These are phyloP conservation scores for Spea multiplicata DNA, from an alignment of 2,113 vertebrate genomes.

Conservation along the genomic window DNA sequence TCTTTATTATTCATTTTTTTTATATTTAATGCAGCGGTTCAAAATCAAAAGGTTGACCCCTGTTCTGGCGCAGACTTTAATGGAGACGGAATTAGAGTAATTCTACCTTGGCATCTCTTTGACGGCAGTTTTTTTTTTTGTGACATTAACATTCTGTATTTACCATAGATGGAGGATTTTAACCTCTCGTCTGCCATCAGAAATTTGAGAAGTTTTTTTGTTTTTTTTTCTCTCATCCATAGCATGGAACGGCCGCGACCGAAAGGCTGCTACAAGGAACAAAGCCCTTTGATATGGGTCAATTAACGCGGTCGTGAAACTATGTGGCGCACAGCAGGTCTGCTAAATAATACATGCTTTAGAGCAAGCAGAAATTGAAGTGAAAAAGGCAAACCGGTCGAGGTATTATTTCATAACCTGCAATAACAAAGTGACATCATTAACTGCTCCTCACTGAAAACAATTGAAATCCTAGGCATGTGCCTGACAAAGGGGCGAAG, in stretches of 20 bases:
- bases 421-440: constrained; percentile 38
- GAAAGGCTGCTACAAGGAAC: background rate
- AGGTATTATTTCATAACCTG: constrained; percentile 17
- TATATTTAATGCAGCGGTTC: too few relatives aligned
- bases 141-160: background rate
- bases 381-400: background rate
- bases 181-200: background rate
- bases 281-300: background rate
- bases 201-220: background rate
- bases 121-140: too few relatives aligned
- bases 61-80: too few relatives aligned
- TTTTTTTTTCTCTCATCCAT: background rate
- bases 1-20: too few relatives aligned
- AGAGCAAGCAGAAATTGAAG: constrained; percentile 19
- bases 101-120: too few relatives aligned
- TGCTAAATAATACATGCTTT: background rate
- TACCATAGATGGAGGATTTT: background rate
- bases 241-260: background rate
- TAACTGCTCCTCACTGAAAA: constrained; percentile 6
- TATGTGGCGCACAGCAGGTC: background rate
- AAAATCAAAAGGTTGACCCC: too few relatives aligned
- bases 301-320: background rate
- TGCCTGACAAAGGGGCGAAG: constrained; percentile 25
- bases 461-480: constrained; percentile 22
- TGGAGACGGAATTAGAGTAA: too few relatives aligned